A percentile compares a stretch with the other conserved stretches of the same genome.
phyloP scores from a whole-genome alignment of 2,797 vertebrate genomes.

The Ctenochaetus hawaiiensis region DNA sequence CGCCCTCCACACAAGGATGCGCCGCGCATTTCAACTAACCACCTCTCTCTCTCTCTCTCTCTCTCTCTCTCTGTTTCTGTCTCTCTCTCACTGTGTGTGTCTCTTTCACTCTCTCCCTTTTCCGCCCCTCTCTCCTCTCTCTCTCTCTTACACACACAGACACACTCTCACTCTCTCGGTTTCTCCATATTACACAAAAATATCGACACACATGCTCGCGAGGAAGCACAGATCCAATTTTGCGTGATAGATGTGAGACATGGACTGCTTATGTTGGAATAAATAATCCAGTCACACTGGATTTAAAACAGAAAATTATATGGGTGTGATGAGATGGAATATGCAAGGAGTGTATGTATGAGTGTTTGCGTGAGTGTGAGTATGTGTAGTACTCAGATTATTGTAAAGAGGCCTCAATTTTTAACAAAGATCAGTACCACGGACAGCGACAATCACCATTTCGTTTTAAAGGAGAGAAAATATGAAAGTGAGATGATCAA shows the following conservation, averaged over 20 bases:
- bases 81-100: no score
- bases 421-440: slow-evolving; percentile 49
- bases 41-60: slow-evolving; percentile 8
- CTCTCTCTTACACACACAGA: no score
- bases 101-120: no score
- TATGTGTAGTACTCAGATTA: background rate
- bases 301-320: background rate
- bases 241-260: slow-evolving; percentile 38
- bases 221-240: slow-evolving; percentile 36
- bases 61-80: background rate
- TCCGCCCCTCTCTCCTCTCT: no score
- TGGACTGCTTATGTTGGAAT: slow-evolving; percentile 27
- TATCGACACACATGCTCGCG: slow-evolving; percentile 21
- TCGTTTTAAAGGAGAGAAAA: background rate
- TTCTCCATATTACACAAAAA: background rate
- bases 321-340: background rate
- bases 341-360: background rate
- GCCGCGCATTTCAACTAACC: slow-evolving; percentile 67
- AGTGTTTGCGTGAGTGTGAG: background rate
- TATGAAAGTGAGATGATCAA: background rate
- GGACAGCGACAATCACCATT: slow-evolving; percentile 33
- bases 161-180: no score
- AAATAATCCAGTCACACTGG: slow-evolving; percentile 40
- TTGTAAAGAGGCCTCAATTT: slow-evolving; percentile 10
- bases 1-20: slow-evolving; percentile 68